A percentile compares a stretch with the other conserved stretches of the same genome.
These are phyloP conservation scores for Eudyptes chrysolophus DNA, from an alignment of 2,113 vertebrate genomes.

Conservation along the genomic window DNA sequence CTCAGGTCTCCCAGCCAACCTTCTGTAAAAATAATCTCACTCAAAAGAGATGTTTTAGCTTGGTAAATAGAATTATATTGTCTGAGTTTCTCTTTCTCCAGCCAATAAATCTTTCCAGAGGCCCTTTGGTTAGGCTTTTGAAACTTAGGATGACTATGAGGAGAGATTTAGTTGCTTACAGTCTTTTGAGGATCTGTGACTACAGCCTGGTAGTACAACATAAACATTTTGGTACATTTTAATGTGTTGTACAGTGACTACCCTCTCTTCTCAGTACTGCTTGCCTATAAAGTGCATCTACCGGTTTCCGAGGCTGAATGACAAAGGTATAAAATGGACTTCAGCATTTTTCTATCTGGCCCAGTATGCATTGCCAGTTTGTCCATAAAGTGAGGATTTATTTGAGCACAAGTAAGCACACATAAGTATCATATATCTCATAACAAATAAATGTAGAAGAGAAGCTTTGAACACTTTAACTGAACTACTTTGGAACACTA, in stretches of 20 bases:
- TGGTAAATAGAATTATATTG: background rate
- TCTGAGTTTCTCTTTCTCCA: background rate
- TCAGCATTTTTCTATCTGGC: background rate
- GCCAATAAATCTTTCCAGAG: background rate
- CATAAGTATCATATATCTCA: background rate
- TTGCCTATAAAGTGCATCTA: background rate
- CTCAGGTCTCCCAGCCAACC: background rate
- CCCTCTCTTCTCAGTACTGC: background rate
- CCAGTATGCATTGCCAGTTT: background rate
- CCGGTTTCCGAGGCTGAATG: background rate
- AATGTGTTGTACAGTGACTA: background rate
- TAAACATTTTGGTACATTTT: background rate
- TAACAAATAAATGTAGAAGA: background rate
- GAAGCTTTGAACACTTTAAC: background rate
- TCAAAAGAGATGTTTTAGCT: background rate
- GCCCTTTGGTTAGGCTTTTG: background rate
- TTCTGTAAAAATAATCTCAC: background rate
- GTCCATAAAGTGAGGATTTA: background rate
- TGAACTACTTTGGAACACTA: background rate
- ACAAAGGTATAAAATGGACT: background rate
- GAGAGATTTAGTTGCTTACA: background rate
- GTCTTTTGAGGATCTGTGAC: background rate
- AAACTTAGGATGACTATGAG: background rate
- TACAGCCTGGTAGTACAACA: background rate
- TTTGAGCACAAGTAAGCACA: background rate